Percentiles rank a stretch among this genome's conserved stretches.
phyloP scores from a whole-genome alignment of 2,888 invertebrate genomes.

The Cerceris ruficornis region DNA sequence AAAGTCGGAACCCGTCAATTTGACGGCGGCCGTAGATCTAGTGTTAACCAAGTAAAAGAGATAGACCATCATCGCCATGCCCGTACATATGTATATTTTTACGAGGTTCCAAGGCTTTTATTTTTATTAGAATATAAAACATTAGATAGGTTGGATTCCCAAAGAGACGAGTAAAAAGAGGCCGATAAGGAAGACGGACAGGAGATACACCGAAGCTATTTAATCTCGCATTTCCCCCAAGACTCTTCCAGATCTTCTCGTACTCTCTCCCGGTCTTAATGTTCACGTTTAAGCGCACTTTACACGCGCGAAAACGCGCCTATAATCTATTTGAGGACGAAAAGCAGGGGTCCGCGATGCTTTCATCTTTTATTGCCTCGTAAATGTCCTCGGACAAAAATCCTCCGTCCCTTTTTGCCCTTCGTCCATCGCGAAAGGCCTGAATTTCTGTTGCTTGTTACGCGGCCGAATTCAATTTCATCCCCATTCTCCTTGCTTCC shows the following conservation, averaged over 20 bases:
- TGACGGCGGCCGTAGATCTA: too few relatives aligned
- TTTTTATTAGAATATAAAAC: constrained; percentile 51
- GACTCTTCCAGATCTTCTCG: constrained; percentile 2
- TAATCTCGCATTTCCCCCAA: background rate
- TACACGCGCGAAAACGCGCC: constrained; percentile 19
- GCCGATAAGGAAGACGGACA: constrained; percentile 17
- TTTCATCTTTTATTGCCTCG: constrained; percentile 50
- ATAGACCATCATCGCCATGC: background rate
- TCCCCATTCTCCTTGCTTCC: background rate
- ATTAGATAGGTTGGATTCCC: constrained; percentile 16
- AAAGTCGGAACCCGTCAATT: too few relatives aligned
- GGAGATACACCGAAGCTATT: background rate
- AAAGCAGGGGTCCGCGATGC: constrained; percentile 24
- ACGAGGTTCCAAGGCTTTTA: constrained; percentile 22
- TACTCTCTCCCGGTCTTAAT: background rate
- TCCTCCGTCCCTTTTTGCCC: background rate
- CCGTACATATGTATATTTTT: background rate
- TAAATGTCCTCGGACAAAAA: constrained; percentile 46
- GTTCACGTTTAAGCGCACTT: constrained; percentile 22
- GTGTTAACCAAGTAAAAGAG: too few relatives aligned
- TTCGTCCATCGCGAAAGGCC: background rate
- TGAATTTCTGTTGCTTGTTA: background rate
- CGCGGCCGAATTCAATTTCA: constrained; percentile 5
- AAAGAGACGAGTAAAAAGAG: background rate
- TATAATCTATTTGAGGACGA: constrained; percentile 39